Evolutionary conservation across 2,888 invertebrate genomes (phyloP), one percentile per base, ranked within the genome.

Genomic region (Drosophila anceps): DNA sequence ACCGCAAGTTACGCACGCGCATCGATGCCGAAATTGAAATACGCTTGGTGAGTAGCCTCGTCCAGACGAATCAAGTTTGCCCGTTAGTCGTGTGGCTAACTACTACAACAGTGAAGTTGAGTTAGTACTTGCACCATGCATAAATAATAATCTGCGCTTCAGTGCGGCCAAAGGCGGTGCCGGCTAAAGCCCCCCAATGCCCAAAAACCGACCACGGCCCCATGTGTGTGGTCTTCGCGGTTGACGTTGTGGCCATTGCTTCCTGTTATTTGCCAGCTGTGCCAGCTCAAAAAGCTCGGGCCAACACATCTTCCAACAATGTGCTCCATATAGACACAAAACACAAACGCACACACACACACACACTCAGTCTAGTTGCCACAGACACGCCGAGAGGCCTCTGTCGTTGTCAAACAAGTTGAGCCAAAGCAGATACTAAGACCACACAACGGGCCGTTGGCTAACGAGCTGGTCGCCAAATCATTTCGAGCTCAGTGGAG

Each of bases 1-100:
- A 96, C 90, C 94, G 95, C 91, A 95, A 94, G 88, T 94, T 96
- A 87, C 94, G 95, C 89, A 95, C 95, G 90, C 95, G 94, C 92
- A 94, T 96, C 77, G 95, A 96, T 92, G 95, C 97, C 83, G 97
- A 97, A 92, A 98, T 98, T 91, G 98, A 98, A 94, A 97, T 97
- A 72, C 95, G 96, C 93, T 95, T 97, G 94, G 98, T 98, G 94
- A 96, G 96, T 95, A 37, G 20, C 35, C 39, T 7, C 9, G 20
- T 6, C 24, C 53, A 24, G 20, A 35, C 18, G 4, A 2, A 50
- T 31, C 50, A 4, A 20, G 29, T 50, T 12, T n/a, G 48, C 2
- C 29, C 48, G 31, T 50, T 50, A 50, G 15, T 39, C 37, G 37
- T 58, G 57, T 20, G 9, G 4, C 64, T 24, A 1, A 7, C 8